phyloP scores from a whole-genome alignment of 2,113 vertebrate genomes.

The Leptobrachium ailaonicum region DNA sequence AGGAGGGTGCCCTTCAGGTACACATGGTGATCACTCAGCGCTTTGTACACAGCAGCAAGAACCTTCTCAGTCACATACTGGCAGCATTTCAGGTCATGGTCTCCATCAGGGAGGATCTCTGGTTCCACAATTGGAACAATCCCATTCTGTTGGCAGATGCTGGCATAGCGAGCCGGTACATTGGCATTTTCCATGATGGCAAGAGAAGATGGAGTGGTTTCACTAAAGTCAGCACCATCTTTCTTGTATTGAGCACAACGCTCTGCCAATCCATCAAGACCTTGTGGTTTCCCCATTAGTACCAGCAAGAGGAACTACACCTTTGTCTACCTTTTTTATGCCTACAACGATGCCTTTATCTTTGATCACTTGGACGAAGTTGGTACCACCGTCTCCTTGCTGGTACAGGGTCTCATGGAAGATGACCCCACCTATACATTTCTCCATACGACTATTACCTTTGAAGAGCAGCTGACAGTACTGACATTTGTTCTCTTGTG shows the following conservation, averaged over 20 bases:
- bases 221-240: slow-evolving; percentile 89
- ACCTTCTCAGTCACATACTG: slow-evolving; percentile 97
- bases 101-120: slow-evolving; percentile 92
- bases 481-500: slow-evolving; percentile 88
- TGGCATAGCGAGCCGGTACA: slow-evolving; percentile 91
- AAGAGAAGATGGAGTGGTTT: slow-evolving; percentile 83
- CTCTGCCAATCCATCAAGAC: slow-evolving; percentile 90
- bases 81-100: slow-evolving; percentile 90
- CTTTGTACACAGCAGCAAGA: slow-evolving; percentile 90
- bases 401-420: slow-evolving; percentile 98
- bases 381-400: slow-evolving; percentile 81
- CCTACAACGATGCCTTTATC: slow-evolving; percentile 90
- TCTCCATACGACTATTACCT: slow-evolving; percentile 85
- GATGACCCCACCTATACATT: slow-evolving; percentile 96
- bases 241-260: slow-evolving; percentile 97
- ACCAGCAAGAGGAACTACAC: slow-evolving; percentile 89
- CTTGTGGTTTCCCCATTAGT: slow-evolving; percentile 93
- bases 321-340: slow-evolving; percentile 88
- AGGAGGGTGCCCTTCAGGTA: slow-evolving; percentile 94
- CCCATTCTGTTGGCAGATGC: slow-evolving; percentile 97
- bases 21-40: slow-evolving; percentile 91
- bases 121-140: slow-evolving; percentile 96
- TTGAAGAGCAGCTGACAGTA: slow-evolving; percentile 94
- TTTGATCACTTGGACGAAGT: slow-evolving; percentile 87
- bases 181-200: slow-evolving; percentile 92